A percentile compares a stretch with the other conserved stretches of the same genome.
Evolutionary conservation across 2,888 invertebrate genomes (phyloP).

Genomic region (Epistrophella euchroma): DNA sequence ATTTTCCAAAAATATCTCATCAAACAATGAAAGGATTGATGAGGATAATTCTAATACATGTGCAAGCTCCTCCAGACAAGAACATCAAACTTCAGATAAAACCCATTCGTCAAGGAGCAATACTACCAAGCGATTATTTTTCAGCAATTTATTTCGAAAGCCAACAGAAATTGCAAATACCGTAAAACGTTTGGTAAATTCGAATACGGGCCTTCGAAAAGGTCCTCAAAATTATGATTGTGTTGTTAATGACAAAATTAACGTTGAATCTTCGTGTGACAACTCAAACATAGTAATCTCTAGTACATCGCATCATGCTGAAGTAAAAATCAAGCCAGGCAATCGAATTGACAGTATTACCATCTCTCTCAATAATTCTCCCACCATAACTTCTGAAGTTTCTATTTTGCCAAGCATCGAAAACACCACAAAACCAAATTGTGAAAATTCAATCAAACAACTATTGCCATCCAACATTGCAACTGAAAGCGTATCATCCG

Average conservation of each 20-base stretch:
- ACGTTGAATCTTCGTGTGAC: background rate
- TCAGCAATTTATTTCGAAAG: conserved; percentile 43
- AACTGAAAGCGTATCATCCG: background rate
- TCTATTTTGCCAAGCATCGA: background rate
- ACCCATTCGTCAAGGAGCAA: background rate
- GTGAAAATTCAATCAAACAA: background rate
- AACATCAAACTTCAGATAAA: background rate
- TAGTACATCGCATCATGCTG: background rate
- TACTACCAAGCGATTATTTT: background rate
- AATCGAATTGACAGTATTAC: conserved; percentile 37
- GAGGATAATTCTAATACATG: background rate
- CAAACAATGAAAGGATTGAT: background rate
- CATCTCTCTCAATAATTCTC: conserved; percentile 34
- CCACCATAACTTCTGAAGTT: background rate
- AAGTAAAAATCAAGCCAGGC: conserved; percentile 30
- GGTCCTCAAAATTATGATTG: background rate
- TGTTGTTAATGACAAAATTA: background rate
- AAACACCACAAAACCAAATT: background rate
- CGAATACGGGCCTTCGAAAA: background rate
- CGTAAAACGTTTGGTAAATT: conserved; percentile 27
- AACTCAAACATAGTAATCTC: conserved; percentile 1
- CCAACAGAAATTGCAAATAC: conserved; percentile 22
- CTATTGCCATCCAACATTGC: background rate
- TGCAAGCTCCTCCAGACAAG: background rate
- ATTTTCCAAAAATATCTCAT: background rate